Conservation (phyloP, 2,888 invertebrate species). For the Parapristionchus giblindavisi region DNA sequence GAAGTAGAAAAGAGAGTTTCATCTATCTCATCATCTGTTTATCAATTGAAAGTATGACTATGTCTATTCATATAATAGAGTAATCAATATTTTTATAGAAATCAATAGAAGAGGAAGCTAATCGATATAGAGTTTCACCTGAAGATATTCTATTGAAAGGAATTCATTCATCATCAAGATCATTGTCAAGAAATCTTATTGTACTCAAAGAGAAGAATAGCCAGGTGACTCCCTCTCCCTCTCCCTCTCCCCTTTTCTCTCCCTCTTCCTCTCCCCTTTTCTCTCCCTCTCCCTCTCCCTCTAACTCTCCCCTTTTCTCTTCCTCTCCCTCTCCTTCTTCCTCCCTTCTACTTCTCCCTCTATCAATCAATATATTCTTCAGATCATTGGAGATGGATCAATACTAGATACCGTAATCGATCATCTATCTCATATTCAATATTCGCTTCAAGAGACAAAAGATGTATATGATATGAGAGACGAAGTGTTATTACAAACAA, state of each 20-base stretch:
- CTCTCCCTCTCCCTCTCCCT: neutral
- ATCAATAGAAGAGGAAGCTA: slow-evolving; percentile 15
- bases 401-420: too few relatives aligned
- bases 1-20: slow-evolving; percentile 45
- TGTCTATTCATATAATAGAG: too few relatives aligned
- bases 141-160: slow-evolving; percentile 51
- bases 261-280: neutral
- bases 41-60: slow-evolving; percentile 46
- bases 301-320: neutral
- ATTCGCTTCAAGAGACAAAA: too few relatives aligned
- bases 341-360: neutral
- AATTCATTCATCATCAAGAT: slow-evolving; percentile 44
- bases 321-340: neutral
- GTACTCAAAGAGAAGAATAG: slow-evolving; percentile 16
- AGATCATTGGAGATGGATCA: too few relatives aligned
- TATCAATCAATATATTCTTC: too few relatives aligned
- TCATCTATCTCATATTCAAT: too few relatives aligned
- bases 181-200: slow-evolving; percentile 22
- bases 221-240: neutral
- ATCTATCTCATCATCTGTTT: slow-evolving; percentile 46
- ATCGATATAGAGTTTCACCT: slow-evolving; percentile 34
- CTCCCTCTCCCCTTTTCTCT: neutral
- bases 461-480: too few relatives aligned
- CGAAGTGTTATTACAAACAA: too few relatives aligned
- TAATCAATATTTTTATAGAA: neutral